Base-by-base conservation (phyloP, 2,797 vertebrate species). In the Phyllotis vaccarum region DNA sequence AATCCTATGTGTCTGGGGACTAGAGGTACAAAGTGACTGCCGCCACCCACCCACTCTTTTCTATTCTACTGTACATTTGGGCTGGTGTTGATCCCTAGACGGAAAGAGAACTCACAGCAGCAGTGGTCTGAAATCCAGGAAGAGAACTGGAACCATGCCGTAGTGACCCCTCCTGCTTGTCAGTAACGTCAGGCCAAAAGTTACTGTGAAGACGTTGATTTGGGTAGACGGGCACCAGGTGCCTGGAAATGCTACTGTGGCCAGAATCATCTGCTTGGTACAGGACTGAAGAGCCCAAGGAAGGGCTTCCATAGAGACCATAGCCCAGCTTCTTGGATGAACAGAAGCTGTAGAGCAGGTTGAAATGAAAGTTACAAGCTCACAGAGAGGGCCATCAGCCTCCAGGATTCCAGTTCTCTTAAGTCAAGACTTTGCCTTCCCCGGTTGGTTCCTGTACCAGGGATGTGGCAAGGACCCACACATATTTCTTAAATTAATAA, bases 401-500 rank as follows among this genome's bases (percentile, higher is more conserved):
- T 86, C 40, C 79, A 72, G 66, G 37, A 21, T 56, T 12, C 58
- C 8, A 64, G 24, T 14, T 74, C 11, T 72, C 64, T 37, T 46
- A 78, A 34, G 56, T 81, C 52, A 49, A 70, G 52, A 31, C 43
- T 80, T 60, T 58, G 72, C 56, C 70, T 93, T 19, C 3, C 37
- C 17, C 24, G 29, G 49, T 49, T 74, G 19, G 22, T 72, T 16
- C 46, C 37, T 78, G 40, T 37, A 74, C 58, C 19, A 34, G 24
- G 21, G 34, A 29, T 11, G 29, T 31, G 70, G 54, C 22, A 68
- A 91, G 29, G n/a, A 3, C 13, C 80, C 9, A 70, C 34, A 37
- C 46, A 52, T 34, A 68, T 68, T 91, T 90, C 31, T 85, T 80
- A 58, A 94, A 86, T 74, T 43, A 78, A n/a, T 60, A 87, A 88